These are phyloP conservation scores for Drosophila malerkotliana DNA, from an alignment of 1,140 invertebrate species.

Conservation along the genomic window DNA sequence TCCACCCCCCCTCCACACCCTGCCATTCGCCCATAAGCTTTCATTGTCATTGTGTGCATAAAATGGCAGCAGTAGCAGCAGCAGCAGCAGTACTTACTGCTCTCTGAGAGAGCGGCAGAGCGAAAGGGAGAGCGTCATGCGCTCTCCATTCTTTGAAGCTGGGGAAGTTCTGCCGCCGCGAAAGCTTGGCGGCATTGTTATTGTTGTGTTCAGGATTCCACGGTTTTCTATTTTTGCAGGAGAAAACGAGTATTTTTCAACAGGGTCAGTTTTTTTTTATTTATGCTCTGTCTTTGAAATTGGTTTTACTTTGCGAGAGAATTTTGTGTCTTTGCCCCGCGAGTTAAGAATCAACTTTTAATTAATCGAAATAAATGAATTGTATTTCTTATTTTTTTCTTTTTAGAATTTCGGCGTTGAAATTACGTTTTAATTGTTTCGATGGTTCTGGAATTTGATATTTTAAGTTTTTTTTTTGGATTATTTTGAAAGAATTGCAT, in stretches of 20 bases:
- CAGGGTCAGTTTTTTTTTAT: conserved; percentile 27
- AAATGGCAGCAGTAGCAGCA: conserved; percentile 47
- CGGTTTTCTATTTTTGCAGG: conserved; percentile 45
- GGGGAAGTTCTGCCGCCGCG: conserved; percentile 32
- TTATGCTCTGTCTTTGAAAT: conserved; percentile 13
- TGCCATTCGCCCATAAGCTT: conserved; percentile 18
- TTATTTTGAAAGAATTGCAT: conserved; percentile 19
- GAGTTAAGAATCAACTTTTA: conserved; percentile 55
- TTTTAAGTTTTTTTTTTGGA: conserved; percentile 7
- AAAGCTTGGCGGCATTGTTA: conserved; percentile 65
- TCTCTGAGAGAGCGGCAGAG: not conserved
- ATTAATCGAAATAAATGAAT: conserved; percentile 52
- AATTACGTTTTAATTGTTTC: conserved; percentile 49
- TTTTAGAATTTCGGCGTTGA: conserved; percentile 15
- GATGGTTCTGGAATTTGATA: conserved; percentile 54
- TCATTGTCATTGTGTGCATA: conserved; percentile 56
- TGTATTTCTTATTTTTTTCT: conserved; percentile 7
- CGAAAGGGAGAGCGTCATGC: conserved; percentile 32
- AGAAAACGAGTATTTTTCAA: conserved; percentile 60
- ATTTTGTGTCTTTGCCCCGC: conserved; percentile 18
- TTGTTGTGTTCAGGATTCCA: conserved; percentile 33
- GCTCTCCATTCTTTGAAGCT: conserved; percentile 33
- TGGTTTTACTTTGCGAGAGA: conserved; percentile 34
- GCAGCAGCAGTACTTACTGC: conserved; percentile 30
- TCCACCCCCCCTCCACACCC: conserved; percentile 1